Conservation (phyloP, 2,797 vertebrate genomes). For the Chiroxiphia lanceolata region DNA sequence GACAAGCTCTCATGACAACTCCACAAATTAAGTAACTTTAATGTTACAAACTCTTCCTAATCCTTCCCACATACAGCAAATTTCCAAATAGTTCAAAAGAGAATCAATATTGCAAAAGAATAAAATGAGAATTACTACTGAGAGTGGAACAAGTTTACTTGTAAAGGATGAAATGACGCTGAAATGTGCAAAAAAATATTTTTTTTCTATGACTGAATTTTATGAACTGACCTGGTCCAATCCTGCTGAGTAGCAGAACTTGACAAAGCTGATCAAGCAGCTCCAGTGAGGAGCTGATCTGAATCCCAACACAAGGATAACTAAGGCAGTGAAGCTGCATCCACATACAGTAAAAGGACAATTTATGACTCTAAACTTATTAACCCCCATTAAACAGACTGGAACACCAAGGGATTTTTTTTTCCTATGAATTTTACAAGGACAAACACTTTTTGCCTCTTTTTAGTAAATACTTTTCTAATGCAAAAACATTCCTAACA, state of each 20-base stretch:
- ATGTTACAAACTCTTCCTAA: not conserved
- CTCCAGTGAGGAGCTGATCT: not conserved
- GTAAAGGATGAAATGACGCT: not conserved
- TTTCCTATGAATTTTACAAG: not conserved
- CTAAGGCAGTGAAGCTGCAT: not conserved
- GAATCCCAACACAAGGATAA: not conserved
- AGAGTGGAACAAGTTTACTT: not conserved
- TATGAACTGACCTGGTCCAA: not conserved
- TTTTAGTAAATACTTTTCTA: not conserved
- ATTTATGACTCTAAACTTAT: not conserved
- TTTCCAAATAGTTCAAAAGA: not conserved
- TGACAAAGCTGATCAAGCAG: not conserved
- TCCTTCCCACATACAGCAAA: not conserved
- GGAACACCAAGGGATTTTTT: not conserved
- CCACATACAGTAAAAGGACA: not conserved
- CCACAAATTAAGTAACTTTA: not conserved
- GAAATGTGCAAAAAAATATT: rapidly evolving
- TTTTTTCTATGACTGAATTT: not conserved
- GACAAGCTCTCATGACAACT: not conserved
- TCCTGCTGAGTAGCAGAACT: not conserved
- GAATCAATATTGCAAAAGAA: not conserved
- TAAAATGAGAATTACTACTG: not conserved
- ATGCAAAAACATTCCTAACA: not conserved
- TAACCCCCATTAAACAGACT: not conserved
- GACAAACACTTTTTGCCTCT: not conserved